Evolutionary conservation across 2,797 vertebrate species (phyloP).

Genomic region (Darevskia mixta): DNA sequence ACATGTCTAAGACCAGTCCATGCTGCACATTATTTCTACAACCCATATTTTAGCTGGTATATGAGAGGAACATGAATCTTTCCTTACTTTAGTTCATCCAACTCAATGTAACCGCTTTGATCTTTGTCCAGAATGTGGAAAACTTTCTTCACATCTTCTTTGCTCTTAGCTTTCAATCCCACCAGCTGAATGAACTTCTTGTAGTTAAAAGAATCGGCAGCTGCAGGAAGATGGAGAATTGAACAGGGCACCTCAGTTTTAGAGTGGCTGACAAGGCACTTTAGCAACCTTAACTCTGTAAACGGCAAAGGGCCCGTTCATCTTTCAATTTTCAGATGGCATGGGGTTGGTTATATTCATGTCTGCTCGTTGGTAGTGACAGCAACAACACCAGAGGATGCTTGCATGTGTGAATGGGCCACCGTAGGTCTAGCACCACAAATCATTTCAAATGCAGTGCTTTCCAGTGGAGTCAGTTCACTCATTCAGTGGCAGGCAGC

Average conservation of each 20-base stretch:
- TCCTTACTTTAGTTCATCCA: constrained; percentile 93
- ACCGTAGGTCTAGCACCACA: background rate
- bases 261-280: constrained; percentile 6
- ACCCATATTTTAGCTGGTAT: background rate
- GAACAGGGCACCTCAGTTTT: constrained; percentile 8
- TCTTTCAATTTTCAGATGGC: background rate
- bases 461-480: too few relatives aligned
- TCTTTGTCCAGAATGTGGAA: constrained; percentile 95
- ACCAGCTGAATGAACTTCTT: constrained; percentile 94
- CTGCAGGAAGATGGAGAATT: constrained; percentile 70
- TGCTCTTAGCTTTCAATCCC: constrained; percentile 90
- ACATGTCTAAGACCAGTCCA: background rate
- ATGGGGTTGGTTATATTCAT: background rate
- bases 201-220: constrained; percentile 89
- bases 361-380: background rate
- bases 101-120: constrained; percentile 92
- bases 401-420: background rate
- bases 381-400: background rate
- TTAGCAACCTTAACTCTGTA: background rate
- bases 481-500: background rate
- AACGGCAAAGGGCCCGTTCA: background rate
- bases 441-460: background rate
- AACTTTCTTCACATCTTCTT: constrained; percentile 89
- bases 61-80: constrained; percentile 39
- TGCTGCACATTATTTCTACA: background rate